Conservation (phyloP, 2,888 invertebrate genomes). For the Cantharis rufa region DNA sequence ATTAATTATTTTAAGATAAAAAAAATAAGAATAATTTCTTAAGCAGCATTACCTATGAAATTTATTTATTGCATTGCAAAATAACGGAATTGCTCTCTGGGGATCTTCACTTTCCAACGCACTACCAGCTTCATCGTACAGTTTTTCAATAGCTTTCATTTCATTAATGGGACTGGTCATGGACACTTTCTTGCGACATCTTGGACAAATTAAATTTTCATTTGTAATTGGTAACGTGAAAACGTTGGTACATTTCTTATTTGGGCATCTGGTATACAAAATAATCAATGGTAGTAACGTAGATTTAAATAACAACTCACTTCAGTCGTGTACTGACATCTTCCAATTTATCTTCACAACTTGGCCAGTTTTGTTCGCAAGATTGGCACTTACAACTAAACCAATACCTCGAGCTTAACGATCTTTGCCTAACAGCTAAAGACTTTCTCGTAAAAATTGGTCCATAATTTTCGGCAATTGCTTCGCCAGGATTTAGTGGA, state of each 20-base stretch:
- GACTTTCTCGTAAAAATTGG: slow-evolving; percentile 70
- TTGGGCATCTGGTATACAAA: slow-evolving; percentile 57
- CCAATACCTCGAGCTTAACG: slow-evolving; percentile 75
- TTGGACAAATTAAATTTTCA: slow-evolving; percentile 57
- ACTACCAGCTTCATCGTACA: slow-evolving; percentile 56
- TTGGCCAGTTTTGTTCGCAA: slow-evolving; percentile 78
- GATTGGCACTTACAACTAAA: slow-evolving; percentile 75
- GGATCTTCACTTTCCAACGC: slow-evolving; percentile 61
- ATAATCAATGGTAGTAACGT: too few relatives aligned
- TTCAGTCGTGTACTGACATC: slow-evolving; percentile 54
- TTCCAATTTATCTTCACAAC: slow-evolving; percentile 62
- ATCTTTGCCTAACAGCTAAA: slow-evolving; percentile 64
- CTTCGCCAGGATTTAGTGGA: slow-evolving; percentile 66
- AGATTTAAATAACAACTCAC: too few relatives aligned
- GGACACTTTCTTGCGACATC: slow-evolving; percentile 59
- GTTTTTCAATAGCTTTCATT: slow-evolving; percentile 57
- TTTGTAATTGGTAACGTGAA: slow-evolving; percentile 55
- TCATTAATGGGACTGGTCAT: slow-evolving; percentile 54
- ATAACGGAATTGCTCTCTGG: slow-evolving; percentile 60
- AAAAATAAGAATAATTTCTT: background rate
- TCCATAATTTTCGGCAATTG: slow-evolving; percentile 84
- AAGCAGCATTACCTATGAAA: slow-evolving; percentile 60
- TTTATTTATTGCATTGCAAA: slow-evolving; percentile 63
- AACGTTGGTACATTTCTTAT: slow-evolving; percentile 55
- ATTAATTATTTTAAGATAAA: background rate